Evolutionary conservation across 2,888 invertebrate species (phyloP), one percentile per base, ranked within the genome.

Genomic region (Campaea margaritaria): DNA sequence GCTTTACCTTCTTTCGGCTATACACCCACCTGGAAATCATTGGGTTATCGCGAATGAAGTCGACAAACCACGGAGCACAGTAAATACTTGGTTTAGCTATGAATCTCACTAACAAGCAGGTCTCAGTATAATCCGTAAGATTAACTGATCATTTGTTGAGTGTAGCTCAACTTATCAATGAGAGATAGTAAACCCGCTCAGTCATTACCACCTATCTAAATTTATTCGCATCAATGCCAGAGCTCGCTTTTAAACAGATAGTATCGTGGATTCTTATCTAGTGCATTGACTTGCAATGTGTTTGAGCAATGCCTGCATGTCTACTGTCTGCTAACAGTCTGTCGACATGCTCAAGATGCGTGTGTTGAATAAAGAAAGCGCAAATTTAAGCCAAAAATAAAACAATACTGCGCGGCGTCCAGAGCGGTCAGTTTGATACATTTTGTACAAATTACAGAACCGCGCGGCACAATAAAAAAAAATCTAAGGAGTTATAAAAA

Each of bases 191-290:
- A 67, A 73, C 67, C 64, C 60, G 44, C 64, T 54, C 64, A 46
- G 51, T 60, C 60, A 60, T 60, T 60, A 52, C 57, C 42, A 46
- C 28, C 52, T 69, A 75, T 75, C 73, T 72, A 67, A 78, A 77
- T 76, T 67, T 75, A 78, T 78, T 74, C 72, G 68, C 70, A 72
- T 73, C 72, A 70, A 65, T 65, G 73, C 65, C 72, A 74, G 72
- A 34, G 34, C 39, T 49, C 36, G 73, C 71, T 72, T 59, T 43
- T 31, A 43, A 16, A 36, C 36, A 27, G 27, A 42, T 42, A 41
- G 49, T 50, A 50, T 52, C 48, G 49, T 38, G 44, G 13, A 21
- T 43, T 58, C 28, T 42, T 38, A 50, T 39, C 34, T 45, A 21
- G 21, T 28, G 15, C 11, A 44, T 49, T 36, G 42, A 50, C 12